Evolutionary conservation across 2,797 vertebrate species (phyloP).

Genomic region (Tympanoctomys barrerae): DNA sequence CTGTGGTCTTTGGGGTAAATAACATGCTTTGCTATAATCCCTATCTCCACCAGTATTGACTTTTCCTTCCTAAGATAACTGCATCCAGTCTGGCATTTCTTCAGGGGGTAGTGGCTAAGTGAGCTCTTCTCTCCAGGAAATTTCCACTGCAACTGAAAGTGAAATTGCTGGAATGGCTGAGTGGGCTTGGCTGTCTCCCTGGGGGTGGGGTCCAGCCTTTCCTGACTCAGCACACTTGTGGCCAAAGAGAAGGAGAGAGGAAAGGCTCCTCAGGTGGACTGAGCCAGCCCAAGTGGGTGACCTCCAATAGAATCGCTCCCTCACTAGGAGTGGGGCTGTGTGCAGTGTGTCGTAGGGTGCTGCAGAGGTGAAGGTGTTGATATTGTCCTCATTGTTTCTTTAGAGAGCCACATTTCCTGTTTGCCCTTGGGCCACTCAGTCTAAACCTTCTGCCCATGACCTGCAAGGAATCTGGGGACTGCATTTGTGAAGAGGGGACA

Average conservation of each 20-base stretch:
- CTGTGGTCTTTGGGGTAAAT: neutral
- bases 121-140: conserved; percentile 47
- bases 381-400: neutral
- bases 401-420: neutral
- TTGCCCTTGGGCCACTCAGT: neutral
- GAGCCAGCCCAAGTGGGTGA: neutral
- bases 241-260: neutral
- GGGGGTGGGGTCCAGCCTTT: neutral
- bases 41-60: neutral
- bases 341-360: neutral
- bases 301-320: neutral
- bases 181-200: neutral
- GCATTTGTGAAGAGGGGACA: neutral
- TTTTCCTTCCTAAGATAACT: conserved; percentile 10
- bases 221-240: neutral
- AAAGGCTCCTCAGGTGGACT: neutral
- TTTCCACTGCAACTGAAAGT: conserved; percentile 44
- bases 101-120: neutral
- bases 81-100: conserved; percentile 26
- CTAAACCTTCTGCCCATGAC: neutral
- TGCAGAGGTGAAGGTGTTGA: neutral
- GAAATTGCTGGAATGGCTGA: neutral
- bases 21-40: neutral
- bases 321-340: neutral
- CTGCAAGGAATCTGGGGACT: neutral